These are phyloP conservation scores for Clistopyga incitator DNA, from an alignment of 2,888 invertebrate genomes.

Conservation along the genomic window DNA sequence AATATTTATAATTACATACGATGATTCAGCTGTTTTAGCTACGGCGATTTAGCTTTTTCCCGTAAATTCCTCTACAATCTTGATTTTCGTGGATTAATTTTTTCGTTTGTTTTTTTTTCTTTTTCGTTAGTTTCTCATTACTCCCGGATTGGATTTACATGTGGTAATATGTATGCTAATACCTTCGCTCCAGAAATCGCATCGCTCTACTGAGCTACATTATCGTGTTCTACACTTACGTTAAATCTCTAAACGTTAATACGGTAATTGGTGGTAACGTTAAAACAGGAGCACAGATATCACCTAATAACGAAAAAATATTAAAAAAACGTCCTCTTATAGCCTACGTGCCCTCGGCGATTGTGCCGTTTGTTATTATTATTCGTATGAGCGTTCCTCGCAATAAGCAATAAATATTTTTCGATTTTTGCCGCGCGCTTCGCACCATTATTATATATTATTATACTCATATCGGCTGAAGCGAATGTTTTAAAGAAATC, in stretches of 20 bases:
- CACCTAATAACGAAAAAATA: slow-evolving; percentile 57
- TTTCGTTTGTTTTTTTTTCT: slow-evolving; percentile 54
- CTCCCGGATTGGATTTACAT: slow-evolving; percentile 67
- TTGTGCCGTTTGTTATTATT: slow-evolving; percentile 73
- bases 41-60: slow-evolving; percentile 45
- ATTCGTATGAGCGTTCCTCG: slow-evolving; percentile 76
- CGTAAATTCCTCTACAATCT: slow-evolving; percentile 21
- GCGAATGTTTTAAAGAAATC: slow-evolving; percentile 76
- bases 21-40: slow-evolving; percentile 51
- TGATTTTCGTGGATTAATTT: slow-evolving; percentile 67
- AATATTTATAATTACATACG: slow-evolving; percentile 67
- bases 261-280: slow-evolving; percentile 60
- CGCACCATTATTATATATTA: slow-evolving; percentile 65
- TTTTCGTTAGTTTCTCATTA: slow-evolving; percentile 58
- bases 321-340: slow-evolving; percentile 75
- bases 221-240: slow-evolving; percentile 55
- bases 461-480: slow-evolving; percentile 74
- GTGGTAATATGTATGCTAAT: slow-evolving; percentile 71
- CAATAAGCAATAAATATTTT: slow-evolving; percentile 73
- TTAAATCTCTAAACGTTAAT: slow-evolving; percentile 59
- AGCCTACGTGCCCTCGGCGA: slow-evolving; percentile 75
- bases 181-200: slow-evolving; percentile 73
- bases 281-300: slow-evolving; percentile 63
- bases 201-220: slow-evolving; percentile 69
- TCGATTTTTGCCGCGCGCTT: slow-evolving; percentile 73